A percentile compares a stretch with the other conserved stretches of the same genome.
These are phyloP conservation scores for Eupithecia abbreviata DNA, from an alignment of 2,888 invertebrate genomes.

Conservation along the genomic window DNA sequence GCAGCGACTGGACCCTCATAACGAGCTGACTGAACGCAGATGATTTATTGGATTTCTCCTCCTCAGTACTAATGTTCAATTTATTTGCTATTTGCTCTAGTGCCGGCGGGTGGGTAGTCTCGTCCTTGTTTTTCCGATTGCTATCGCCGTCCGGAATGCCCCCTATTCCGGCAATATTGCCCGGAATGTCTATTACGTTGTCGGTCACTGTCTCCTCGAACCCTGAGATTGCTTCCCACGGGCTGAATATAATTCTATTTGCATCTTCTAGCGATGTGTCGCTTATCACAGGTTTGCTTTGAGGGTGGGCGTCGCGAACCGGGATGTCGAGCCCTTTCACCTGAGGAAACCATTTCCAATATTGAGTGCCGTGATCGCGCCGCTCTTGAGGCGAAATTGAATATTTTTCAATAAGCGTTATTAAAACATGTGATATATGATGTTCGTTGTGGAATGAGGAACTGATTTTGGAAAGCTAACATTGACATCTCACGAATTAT, in stretches of 20 bases:
- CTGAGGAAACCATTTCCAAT: conserved; percentile 53
- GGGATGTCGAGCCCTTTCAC: conserved; percentile 79
- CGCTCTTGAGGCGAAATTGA: conserved; percentile 21
- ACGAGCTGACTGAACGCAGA: conserved; percentile 79
- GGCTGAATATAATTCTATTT: conserved; percentile 83
- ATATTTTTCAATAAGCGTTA: conserved; percentile 14
- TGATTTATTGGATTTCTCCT: conserved; percentile 80
- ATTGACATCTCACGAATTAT: background rate
- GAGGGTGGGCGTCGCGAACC: conserved; percentile 63
- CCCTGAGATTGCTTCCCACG: conserved; percentile 79
- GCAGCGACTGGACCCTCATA: conserved; percentile 78
- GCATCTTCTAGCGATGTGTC: conserved; percentile 80
- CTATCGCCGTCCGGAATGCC: conserved; percentile 57
- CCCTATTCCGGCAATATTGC: conserved; percentile 64
- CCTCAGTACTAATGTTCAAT: conserved; percentile 76
- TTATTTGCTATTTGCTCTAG: conserved; percentile 74
- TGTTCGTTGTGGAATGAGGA: background rate
- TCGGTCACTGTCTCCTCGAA: conserved; percentile 77
- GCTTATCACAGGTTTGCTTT: conserved; percentile 71
- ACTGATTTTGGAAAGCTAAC: background rate
- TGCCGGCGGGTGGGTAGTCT: conserved; percentile 59
- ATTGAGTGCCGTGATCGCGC: conserved; percentile 6
- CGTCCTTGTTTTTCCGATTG: conserved; percentile 68
- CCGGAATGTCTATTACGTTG: conserved; percentile 77
- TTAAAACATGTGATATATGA: background rate